Percentiles rank a stretch among this genome's conserved stretches.
Evolutionary conservation across 2,888 invertebrate species (phyloP).

Genomic region (Hirtodrosophila duncani): DNA sequence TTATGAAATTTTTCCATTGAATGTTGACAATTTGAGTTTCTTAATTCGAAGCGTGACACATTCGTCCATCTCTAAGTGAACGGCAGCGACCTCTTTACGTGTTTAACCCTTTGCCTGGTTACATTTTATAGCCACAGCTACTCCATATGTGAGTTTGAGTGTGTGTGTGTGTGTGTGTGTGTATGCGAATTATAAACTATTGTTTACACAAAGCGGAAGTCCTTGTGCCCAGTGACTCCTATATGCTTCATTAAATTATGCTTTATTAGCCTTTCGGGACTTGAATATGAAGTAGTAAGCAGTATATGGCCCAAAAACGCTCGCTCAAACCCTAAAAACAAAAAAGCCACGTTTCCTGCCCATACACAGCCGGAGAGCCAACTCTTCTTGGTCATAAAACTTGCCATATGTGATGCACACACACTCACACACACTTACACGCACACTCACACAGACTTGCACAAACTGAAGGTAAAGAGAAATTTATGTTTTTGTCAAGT

Average conservation of each 20-base stretch:
- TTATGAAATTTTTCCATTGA: no score
- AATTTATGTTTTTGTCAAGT: constrained; percentile 75
- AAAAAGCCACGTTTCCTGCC: constrained; percentile 17
- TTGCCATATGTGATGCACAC: constrained; percentile 29
- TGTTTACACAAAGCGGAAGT: constrained; percentile 72
- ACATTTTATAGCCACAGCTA: constrained; percentile 41
- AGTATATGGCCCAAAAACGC: not conserved
- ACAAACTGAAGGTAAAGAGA: constrained; percentile 54
- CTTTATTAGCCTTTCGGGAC: constrained; percentile 75
- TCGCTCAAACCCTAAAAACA: constrained; percentile 10
- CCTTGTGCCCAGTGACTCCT: constrained; percentile 55
- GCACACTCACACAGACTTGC: no score
- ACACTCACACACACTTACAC: no score
- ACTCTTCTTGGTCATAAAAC: constrained; percentile 16
- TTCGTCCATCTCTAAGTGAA: no score
- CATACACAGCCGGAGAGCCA: constrained; percentile 30
- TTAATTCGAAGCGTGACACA: no score
- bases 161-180: constrained; percentile 18
- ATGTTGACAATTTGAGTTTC: no score
- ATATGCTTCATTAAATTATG: constrained; percentile 75
- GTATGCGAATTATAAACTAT: constrained; percentile 71
- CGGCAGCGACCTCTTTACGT: no score
- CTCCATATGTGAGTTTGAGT: constrained; percentile 10
- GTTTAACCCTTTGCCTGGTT: constrained; percentile 53
- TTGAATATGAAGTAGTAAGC: constrained; percentile 70